A percentile compares a stretch with the other conserved stretches of the same genome.
phyloP scores from a whole-genome alignment of 1,140 invertebrate genomes.

The Neodiprion virginianus region DNA sequence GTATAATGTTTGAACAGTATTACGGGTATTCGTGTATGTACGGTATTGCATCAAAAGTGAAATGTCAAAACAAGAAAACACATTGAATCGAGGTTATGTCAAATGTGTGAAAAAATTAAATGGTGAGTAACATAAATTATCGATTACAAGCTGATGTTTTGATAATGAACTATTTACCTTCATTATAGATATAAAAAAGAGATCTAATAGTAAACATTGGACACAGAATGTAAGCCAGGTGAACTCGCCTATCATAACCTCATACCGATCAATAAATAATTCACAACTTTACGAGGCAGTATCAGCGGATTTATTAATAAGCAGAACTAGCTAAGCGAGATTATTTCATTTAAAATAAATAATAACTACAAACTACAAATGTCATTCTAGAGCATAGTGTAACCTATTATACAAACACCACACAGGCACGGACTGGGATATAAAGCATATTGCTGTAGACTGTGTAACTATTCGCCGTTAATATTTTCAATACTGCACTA shows the following conservation, averaged over 20 bases:
- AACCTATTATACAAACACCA: slow-evolving; percentile 59
- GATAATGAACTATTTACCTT: slow-evolving; percentile 35
- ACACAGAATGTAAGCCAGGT: slow-evolving; percentile 35
- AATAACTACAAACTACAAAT: slow-evolving; percentile 49
- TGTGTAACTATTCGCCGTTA: slow-evolving; percentile 7
- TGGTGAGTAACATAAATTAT: slow-evolving; percentile 2
- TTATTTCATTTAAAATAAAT: slow-evolving; percentile 38
- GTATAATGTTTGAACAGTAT: background rate
- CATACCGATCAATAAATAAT: slow-evolving; percentile 40
- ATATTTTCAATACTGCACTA: background rate
- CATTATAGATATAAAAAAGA: slow-evolving; percentile 16
- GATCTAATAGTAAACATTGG: slow-evolving; percentile 39
- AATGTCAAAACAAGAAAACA: slow-evolving; percentile 37
- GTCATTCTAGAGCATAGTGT: slow-evolving; percentile 55
- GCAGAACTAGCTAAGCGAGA: slow-evolving; percentile 26
- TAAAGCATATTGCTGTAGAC: slow-evolving; percentile 34
- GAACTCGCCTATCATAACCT: slow-evolving; percentile 50
- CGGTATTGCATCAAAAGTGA: slow-evolving; percentile 12
- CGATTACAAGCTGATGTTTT: slow-evolving; percentile 1
- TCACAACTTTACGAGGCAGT: slow-evolving; percentile 21
- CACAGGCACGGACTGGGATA: slow-evolving; percentile 48
- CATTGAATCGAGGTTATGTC: slow-evolving; percentile 34
- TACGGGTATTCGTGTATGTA: background rate
- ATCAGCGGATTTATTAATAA: slow-evolving; percentile 26
- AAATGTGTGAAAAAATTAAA: slow-evolving; percentile 28